Percentiles rank a stretch among this genome's conserved stretches.
Conservation (phyloP, 2,113 vertebrate genomes). For the Phodopus roborovskii region DNA sequence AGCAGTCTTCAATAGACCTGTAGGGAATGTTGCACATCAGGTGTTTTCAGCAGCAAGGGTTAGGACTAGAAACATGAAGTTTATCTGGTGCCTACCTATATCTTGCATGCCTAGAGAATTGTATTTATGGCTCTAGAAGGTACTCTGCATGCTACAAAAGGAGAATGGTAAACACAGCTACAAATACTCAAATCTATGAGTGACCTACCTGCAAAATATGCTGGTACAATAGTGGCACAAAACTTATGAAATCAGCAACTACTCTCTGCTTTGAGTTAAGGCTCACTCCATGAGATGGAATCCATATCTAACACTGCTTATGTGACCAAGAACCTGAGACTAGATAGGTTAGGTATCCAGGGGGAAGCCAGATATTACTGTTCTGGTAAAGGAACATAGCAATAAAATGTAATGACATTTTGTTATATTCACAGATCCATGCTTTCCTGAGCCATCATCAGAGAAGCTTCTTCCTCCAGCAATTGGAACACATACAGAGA, state of each 20-base stretch:
- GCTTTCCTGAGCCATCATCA: background rate
- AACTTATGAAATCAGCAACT: background rate
- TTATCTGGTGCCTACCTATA: background rate
- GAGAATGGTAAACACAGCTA: background rate
- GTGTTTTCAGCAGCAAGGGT: background rate
- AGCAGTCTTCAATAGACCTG: background rate
- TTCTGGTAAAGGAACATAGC: background rate
- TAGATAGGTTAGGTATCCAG: background rate
- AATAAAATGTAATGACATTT: background rate
- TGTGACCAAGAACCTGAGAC: background rate
- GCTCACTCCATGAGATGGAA: background rate
- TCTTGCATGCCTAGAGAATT: background rate
- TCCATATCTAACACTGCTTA: background rate
- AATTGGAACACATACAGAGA: background rate
- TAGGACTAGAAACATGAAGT: background rate
- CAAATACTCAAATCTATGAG: background rate
- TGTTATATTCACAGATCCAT: background rate
- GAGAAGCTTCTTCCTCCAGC: background rate
- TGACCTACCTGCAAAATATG: no score
- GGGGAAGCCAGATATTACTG: background rate
- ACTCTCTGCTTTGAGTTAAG: background rate
- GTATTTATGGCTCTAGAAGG: no score
- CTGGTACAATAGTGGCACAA: background rate
- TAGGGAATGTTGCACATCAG: no score
- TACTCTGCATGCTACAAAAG: background rate